Percentiles rank a stretch among this genome's conserved stretches.
These are phyloP conservation scores for Pachyseris speciosa DNA, from an alignment of 64 coral and sea anemone genomes.

Conservation along the genomic window DNA sequence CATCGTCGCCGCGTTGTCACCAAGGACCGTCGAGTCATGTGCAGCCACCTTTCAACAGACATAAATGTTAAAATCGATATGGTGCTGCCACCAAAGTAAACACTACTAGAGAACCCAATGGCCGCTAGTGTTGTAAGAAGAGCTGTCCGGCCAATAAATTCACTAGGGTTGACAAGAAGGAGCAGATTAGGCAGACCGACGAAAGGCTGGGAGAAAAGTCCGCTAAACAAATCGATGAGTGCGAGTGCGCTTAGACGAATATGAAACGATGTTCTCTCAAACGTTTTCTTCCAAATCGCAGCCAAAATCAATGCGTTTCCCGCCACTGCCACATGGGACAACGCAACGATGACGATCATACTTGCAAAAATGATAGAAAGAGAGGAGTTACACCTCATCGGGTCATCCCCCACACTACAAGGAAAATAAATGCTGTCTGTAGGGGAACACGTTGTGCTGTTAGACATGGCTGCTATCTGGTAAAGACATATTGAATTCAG, in stretches of 20 bases:
- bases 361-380: background rate
- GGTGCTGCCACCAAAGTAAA: background rate
- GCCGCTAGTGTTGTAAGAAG: background rate
- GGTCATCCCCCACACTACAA: background rate
- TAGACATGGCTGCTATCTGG: too few species aligned
- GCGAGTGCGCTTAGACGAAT: background rate
- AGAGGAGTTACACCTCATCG: background rate
- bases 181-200: background rate
- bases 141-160: background rate
- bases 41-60: slow-evolving; percentile 10
- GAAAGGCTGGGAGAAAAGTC: background rate
- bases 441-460: background rate
- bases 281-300: background rate
- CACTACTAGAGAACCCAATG: background rate
- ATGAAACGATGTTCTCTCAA: background rate
- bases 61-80: background rate
- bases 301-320: slow-evolving; percentile 25
- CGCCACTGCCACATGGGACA: background rate
- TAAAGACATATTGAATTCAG: too few species aligned
- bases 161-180: background rate
- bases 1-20: background rate
- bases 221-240: background rate
- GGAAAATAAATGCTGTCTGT: too few species aligned
- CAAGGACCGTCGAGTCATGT: background rate
- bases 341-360: background rate